phyloP scores from a whole-genome alignment of 2,888 invertebrate genomes.

The Athalia circularis region DNA sequence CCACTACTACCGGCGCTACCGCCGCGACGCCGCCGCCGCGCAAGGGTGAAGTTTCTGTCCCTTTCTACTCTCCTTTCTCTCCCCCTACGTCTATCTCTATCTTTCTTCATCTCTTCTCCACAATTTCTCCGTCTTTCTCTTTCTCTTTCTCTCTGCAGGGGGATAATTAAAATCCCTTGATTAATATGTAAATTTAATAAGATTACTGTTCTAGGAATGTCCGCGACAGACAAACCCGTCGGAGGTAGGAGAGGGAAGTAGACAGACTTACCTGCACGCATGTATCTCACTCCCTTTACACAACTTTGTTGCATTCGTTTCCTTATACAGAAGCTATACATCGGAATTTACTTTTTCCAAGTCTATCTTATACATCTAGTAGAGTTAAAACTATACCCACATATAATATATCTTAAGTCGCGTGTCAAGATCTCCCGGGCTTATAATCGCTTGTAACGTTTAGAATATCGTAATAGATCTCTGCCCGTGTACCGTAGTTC shows the following conservation, averaged over 20 bases:
- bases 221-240: slow-evolving; percentile 70
- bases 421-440: too few relatives aligned
- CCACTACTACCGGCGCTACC: slow-evolving; percentile 55
- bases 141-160: slow-evolving; percentile 72
- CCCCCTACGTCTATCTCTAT: slow-evolving; percentile 41
- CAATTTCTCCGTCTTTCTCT: slow-evolving; percentile 21
- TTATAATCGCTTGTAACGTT: too few relatives aligned
- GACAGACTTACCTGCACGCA: slow-evolving; percentile 7
- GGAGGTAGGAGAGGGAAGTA: neutral
- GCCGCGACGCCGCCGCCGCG: slow-evolving; percentile 65
- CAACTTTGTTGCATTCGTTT: too few relatives aligned
- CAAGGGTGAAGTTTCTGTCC: slow-evolving; percentile 70
- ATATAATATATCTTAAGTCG: too few relatives aligned
- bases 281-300: slow-evolving; percentile 19
- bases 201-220: slow-evolving; percentile 95
- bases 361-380: too few relatives aligned
- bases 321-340: too few relatives aligned
- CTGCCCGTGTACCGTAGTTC: too few relatives aligned
- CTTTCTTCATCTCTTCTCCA: slow-evolving; percentile 48
- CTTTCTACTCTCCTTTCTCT: slow-evolving; percentile 51
- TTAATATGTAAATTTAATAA: slow-evolving; percentile 99
- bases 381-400: too few relatives aligned
- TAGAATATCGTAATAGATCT: too few relatives aligned
- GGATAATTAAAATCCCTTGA: slow-evolving; percentile 98
- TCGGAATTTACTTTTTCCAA: too few relatives aligned